Base-by-base conservation (phyloP, 2,888 invertebrate genomes). In the Oxycera nigricornis region DNA sequence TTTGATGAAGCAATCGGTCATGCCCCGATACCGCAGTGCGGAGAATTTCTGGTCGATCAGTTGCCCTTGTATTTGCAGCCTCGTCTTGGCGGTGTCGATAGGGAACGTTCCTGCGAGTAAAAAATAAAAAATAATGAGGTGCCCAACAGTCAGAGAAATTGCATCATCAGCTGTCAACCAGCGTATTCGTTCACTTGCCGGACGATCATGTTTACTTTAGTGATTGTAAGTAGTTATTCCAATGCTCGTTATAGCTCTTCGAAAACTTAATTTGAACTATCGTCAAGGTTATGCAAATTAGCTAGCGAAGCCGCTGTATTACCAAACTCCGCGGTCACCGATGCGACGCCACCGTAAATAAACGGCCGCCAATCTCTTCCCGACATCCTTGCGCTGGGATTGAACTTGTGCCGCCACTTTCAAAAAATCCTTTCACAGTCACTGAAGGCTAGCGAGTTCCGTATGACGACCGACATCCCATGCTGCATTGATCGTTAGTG, bases 241-340 rank as follows among this genome's bases (percentile, higher is more conserved):
- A n/a, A n/a, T n/a, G n/a, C n/a, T n/a, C n/a, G n/a, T n/a, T n/a
- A n/a, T n/a, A n/a, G n/a, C n/a, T 46, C 17, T 46, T 35, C 35
- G 11, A 35, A 35, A 35, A 35, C 35, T 7, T 7, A 11, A 46
- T 11, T 7, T 46, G 11, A 14, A 46, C 46, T n/a, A 46, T 3
- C 3, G 4, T 7, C 11, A 17, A 70, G 55, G 67, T 68, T 68
- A 68, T 70, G 70, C 35, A 30, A 52, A 22, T 17, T 26, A n/a
- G 11, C 17, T 6, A 4, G 3, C 28, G n/a, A 14, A n/a, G 24
- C n/a, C n/a, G 20, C 2, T 11, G 17, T 82, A 88, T 88, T 88
- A 96, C 96, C 95, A 86, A 94, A 94, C 89, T 97, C 97, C 74
- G 97, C 97, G 79, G 93, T 91, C 81, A 96, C 94, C 78, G 96